Evolutionary conservation across 2,113 vertebrate species (phyloP), one percentile per base, ranked within the genome.

Genomic region (Gobius niger): DNA sequence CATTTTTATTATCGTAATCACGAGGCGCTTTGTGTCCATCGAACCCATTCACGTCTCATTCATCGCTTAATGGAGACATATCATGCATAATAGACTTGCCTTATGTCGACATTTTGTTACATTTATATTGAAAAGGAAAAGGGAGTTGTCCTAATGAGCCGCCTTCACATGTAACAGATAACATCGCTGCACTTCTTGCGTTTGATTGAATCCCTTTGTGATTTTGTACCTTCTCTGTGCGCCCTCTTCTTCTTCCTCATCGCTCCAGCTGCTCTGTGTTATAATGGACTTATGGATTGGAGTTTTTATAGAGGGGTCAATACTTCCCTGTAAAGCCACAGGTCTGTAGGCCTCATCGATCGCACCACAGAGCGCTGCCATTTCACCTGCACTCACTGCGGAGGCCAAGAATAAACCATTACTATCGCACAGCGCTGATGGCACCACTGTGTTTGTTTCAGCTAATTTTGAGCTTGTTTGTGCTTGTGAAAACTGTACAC

Each of bases 281-380:
- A 57, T 89, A 91, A 87, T 88, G 84, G 82, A 82, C 53, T 83
- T 89, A 89, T 89, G 86, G 87, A 90, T 89, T 57, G 71, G 82
- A 74, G 84, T 88, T 90, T 88, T 91, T 87, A 90, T 88, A 89
- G 84, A 78, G 68, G 72, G 82, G 82, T 86, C 87, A 88, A 90
- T 90, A 84, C 54, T 66, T 59, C 76, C 81, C 76, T 83, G 74
- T 83, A 87, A 87, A 87, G 54, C 77, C 87, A 77, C 61, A 52
- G 70, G 67, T 69, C 75, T 76, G 79, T 87, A 87, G 85, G 52
- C 78, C 77, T 83, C 85, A 92, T 92, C 76, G 91, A 92, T 88
- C 70, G 40, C 24, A 16, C 62, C 59, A 51, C 44, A 40, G 59
- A 77, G 18, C 2, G 9, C 57, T 44, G 57, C 57, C 18, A 44